Conservation (phyloP, 1,140 invertebrate genomes). For the Steinernema feltiae region DNA sequence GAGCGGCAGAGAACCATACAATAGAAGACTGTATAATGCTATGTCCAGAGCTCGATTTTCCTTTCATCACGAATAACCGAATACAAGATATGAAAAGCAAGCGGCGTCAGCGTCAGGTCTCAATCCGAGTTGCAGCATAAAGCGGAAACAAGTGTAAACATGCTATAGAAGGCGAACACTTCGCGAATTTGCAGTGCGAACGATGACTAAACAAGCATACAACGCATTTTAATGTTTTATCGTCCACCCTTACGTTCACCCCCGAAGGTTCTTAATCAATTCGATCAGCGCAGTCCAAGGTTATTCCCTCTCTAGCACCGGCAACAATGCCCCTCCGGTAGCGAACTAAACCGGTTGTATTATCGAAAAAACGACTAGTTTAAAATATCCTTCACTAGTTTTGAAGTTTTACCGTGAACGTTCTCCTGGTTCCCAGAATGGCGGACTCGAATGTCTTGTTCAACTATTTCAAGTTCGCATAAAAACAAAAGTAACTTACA, state of each 20-base stretch:
- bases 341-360: slow-evolving; percentile 7
- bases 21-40: too few species aligned
- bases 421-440: not conserved
- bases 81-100: too few species aligned
- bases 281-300: slow-evolving; percentile 14
- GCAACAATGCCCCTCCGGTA: slow-evolving; percentile 3
- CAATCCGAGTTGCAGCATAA: too few species aligned
- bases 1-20: not conserved
- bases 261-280: not conserved
- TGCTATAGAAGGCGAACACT: slow-evolving; percentile 17
- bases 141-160: too few species aligned
- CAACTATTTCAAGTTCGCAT: not conserved
- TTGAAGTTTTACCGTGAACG: not conserved
- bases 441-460: not conserved
- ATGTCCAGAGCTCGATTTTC: too few species aligned
- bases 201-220: not conserved
- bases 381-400: not conserved
- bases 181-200: not conserved
- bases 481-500: not conserved
- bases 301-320: not conserved
- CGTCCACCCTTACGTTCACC: not conserved
- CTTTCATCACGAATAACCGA: too few species aligned
- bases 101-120: too few species aligned
- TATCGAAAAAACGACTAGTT: slow-evolving; percentile 13
- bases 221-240: not conserved